Evolutionary conservation across 1,140 invertebrate species (phyloP).

Genomic region (Drosophila ohnishii): DNA sequence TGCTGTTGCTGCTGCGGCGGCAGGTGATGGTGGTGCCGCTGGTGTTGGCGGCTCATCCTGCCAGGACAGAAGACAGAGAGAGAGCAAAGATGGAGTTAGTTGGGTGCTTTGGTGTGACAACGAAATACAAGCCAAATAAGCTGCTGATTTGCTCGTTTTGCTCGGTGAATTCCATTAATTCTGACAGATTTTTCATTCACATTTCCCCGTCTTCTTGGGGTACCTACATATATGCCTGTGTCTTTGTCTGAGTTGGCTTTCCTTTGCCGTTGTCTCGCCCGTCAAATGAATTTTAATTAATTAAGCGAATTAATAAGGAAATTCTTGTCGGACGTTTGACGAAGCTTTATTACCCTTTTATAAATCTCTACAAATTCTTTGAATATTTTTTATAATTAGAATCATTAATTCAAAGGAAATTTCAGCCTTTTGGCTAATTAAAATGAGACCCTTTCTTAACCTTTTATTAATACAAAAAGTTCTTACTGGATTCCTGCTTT

Average conservation of each 20-base stretch:
- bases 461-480: neutral
- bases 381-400: neutral
- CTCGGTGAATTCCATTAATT: slow-evolving; percentile 12
- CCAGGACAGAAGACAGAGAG: slow-evolving; percentile 7
- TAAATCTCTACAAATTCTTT: neutral
- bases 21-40: slow-evolving; percentile 79
- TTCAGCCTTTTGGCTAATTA: neutral
- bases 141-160: neutral
- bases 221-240: neutral
- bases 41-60: slow-evolving; percentile 82
- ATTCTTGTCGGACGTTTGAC: neutral
- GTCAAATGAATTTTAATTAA: slow-evolving; percentile 51
- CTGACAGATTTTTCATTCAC: slow-evolving; percentile 46
- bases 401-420: neutral
- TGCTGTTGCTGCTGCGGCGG: slow-evolving; percentile 72
- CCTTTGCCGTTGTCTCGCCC: neutral
- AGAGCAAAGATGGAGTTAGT: slow-evolving; percentile 2
- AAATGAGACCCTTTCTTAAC: neutral
- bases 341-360: neutral
- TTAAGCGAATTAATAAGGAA: slow-evolving; percentile 15
- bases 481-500: slow-evolving; percentile 5
- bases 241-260: neutral
- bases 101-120: neutral
- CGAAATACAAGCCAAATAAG: slow-evolving; percentile 14
- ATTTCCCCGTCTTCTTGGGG: slow-evolving; percentile 1